phyloP scores from a whole-genome alignment of 2,797 vertebrate species.

The Iguana delicatissima region DNA sequence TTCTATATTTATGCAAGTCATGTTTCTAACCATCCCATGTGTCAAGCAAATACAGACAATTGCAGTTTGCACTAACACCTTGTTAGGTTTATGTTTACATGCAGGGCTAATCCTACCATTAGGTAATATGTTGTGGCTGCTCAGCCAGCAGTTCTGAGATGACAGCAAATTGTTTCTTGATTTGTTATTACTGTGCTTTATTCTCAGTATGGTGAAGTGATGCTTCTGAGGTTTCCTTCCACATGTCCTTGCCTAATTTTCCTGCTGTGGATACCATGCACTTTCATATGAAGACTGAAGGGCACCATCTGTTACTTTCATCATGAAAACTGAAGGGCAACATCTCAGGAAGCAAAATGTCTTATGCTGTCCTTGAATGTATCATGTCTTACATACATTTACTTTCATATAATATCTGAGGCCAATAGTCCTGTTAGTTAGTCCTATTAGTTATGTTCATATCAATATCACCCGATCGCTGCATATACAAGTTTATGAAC shows the following conservation, averaged over 20 bases:
- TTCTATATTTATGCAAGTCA: background rate
- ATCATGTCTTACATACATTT: background rate
- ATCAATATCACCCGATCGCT: background rate
- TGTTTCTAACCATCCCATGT: background rate
- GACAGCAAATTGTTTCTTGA: too few species aligned
- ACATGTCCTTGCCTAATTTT: background rate
- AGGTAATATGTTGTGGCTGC: background rate
- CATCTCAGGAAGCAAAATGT: background rate
- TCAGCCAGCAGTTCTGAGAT: background rate
- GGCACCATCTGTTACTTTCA: background rate
- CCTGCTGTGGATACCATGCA: background rate
- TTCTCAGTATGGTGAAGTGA: background rate
- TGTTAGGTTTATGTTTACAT: background rate
- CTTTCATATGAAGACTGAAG: background rate
- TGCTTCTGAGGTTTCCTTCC: background rate
- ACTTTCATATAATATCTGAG: background rate
- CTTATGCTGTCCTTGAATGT: background rate
- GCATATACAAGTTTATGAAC: background rate
- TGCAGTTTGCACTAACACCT: background rate
- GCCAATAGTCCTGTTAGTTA: background rate
- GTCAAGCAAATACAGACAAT: background rate
- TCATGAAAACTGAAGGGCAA: background rate
- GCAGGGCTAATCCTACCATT: background rate
- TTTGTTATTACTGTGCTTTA: too few species aligned
- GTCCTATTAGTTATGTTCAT: too few species aligned